Conservation (phyloP, 2,888 invertebrate species). For the Tenthredo distinguenda region DNA sequence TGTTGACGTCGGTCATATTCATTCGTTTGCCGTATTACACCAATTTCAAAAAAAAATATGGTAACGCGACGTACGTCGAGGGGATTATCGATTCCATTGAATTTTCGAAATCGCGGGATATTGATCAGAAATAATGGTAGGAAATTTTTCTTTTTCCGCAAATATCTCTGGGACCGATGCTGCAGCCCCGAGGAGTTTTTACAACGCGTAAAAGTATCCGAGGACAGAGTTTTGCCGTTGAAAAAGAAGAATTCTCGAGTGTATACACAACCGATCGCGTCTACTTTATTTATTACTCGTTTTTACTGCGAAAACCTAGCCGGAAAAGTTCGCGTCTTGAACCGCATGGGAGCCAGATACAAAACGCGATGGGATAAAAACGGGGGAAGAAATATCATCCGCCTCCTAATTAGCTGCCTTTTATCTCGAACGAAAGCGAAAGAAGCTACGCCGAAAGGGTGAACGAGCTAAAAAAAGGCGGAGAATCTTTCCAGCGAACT, state of each 20-base stretch:
- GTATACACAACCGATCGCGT: background rate
- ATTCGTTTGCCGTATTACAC: background rate
- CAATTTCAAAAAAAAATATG: background rate
- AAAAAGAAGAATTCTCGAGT: background rate
- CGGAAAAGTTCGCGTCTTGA: background rate
- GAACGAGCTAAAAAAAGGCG: background rate
- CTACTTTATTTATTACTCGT: background rate
- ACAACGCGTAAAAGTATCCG: background rate
- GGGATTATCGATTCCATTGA: background rate
- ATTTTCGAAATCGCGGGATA: background rate
- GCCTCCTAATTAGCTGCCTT: background rate
- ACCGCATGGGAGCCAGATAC: background rate
- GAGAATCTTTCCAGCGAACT: background rate
- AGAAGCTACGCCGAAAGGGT: background rate
- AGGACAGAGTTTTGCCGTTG: slow-evolving; percentile 18
- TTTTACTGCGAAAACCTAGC: background rate
- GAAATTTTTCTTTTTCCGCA: background rate
- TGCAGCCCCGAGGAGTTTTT: background rate
- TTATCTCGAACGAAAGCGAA: background rate
- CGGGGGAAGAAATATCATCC: background rate
- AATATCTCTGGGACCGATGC: background rate
- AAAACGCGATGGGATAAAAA: background rate
- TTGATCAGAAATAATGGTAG: background rate
- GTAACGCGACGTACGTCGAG: background rate
- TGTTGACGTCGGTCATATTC: background rate